These are phyloP conservation scores for Nezara viridula DNA, from an alignment of 2,888 invertebrate species.

Conservation along the genomic window DNA sequence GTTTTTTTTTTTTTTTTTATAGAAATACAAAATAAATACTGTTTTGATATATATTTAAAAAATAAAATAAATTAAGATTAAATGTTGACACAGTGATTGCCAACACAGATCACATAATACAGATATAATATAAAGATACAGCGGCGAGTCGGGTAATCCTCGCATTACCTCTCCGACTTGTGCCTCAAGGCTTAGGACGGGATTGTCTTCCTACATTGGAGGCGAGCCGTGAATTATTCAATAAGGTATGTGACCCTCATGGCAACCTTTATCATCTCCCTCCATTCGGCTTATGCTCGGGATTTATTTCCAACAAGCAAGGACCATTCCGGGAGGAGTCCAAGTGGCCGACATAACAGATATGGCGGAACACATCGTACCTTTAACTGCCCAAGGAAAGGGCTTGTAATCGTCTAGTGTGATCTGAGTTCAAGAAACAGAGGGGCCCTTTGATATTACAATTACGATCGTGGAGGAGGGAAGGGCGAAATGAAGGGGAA, in stretches of 20 bases:
- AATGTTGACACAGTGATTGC: background rate
- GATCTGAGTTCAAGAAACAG: background rate
- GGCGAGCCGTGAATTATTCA: slow-evolving; percentile 32
- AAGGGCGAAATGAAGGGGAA: background rate
- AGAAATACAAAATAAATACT: too few species aligned
- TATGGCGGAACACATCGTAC: background rate
- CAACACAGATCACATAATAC: background rate
- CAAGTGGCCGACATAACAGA: background rate
- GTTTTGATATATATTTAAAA: too few species aligned
- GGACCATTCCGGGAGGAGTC: background rate
- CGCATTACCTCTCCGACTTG: background rate
- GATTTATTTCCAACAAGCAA: background rate
- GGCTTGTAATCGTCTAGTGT: background rate
- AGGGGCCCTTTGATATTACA: background rate
- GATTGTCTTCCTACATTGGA: background rate
- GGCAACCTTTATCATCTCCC: slow-evolving; percentile 13
- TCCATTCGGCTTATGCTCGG: background rate
- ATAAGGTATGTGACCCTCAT: slow-evolving; percentile 35
- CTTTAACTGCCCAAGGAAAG: background rate
- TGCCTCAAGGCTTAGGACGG: background rate
- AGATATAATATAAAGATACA: background rate
- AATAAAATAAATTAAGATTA: too few species aligned
- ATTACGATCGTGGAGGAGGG: background rate
- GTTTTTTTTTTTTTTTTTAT: too few species aligned
- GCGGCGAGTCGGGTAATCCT: background rate